Evolutionary conservation across 2,888 invertebrate genomes (phyloP), one percentile per base, ranked within the genome.

Genomic region (Phaedon cochleariae): DNA sequence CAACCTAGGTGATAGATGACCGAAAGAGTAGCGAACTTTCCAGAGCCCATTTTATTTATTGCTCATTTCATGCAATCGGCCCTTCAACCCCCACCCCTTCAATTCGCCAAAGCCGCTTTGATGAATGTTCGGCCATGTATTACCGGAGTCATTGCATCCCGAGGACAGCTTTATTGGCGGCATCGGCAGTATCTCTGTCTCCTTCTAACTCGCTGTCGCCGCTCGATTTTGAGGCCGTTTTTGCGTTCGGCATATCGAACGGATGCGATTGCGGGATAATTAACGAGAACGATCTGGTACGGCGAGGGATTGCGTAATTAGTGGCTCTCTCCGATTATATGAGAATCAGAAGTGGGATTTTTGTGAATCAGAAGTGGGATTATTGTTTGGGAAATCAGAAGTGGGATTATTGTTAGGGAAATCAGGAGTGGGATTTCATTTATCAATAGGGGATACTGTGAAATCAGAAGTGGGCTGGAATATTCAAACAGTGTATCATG

Each of bases 61-160:
- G 57, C 45, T 57, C 57, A 57, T 57, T 57, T 57, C 57, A 45
- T 57, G 57, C 55, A 55, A 55, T 55, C 26, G n/a, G 41, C 17
- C 55, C 55, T 41, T 21, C 3, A 37, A 41, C 41, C 41, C 41
- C 41, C 1, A 15, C 3, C 41, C 41, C 41, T 41, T 41, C 41
- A 41, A 41, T 41, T 41, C 41, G 41, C 41, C 41, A 41, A 41
- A 41, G 41, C 41, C 41, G 15, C 41, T 15, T n/a, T 41, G 41
- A 41, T 41, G 41, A 41, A 41, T 41, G 41, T 41, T 41, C 41
- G 41, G 41, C 41, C 41, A 41, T 41, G 41, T 41, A 41, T 41
- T 41, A 41, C 41, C 41, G 41, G 41, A 41, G 41, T 41, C 41
- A 41, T 41, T 41, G 41, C 41, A 41, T 41, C 41, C 41, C 41